Percentiles rank a stretch among this genome's conserved stretches.
These are phyloP conservation scores for Sebastes schlegelii DNA, from an alignment of 2,113 vertebrate species.

Conservation along the genomic window DNA sequence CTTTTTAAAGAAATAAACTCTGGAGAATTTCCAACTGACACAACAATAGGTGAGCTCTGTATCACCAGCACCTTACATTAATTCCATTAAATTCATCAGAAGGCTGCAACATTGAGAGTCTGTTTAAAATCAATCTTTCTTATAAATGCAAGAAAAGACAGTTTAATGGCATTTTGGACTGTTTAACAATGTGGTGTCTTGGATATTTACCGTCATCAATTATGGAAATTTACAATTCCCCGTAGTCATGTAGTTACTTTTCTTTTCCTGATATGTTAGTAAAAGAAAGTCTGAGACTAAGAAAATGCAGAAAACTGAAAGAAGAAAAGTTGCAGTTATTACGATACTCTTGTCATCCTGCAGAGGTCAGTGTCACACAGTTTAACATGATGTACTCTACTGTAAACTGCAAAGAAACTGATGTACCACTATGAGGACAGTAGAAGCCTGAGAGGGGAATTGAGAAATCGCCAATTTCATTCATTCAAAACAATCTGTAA, in stretches of 20 bases:
- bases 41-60: not conserved
- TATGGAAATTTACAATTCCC: not conserved
- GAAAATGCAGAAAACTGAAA: not conserved
- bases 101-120: not conserved
- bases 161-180: not conserved
- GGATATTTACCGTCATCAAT: not conserved
- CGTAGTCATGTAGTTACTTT: not conserved
- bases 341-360: constrained; percentile 33
- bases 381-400: not conserved
- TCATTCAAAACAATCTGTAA: not conserved
- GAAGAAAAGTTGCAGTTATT: too few relatives aligned
- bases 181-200: not conserved
- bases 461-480: not conserved
- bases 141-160: not conserved
- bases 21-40: constrained; percentile 10
- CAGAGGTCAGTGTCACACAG: constrained; percentile 71
- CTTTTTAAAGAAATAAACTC: not conserved
- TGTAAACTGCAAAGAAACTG: not conserved
- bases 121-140: constrained; percentile 7
- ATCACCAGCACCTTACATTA: not conserved
- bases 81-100: constrained; percentile 8
- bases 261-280: not conserved
- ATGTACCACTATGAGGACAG: not conserved
- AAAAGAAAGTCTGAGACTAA: not conserved
- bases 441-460: not conserved